These are phyloP conservation scores for Tachystola acroxantha DNA, from an alignment of 2,888 invertebrate genomes.

Conservation along the genomic window DNA sequence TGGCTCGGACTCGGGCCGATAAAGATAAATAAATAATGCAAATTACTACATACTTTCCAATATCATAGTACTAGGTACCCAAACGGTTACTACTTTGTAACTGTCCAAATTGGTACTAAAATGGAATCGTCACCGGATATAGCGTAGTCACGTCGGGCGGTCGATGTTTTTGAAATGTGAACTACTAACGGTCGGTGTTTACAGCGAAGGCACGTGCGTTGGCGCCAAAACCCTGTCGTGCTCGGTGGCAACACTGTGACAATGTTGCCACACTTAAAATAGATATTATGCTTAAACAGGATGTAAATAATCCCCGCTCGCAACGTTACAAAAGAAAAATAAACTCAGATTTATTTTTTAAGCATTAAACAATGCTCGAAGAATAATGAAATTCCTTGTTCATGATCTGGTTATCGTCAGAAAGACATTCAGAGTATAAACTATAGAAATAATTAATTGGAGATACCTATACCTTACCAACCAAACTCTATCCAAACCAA, in stretches of 20 bases:
- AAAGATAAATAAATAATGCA: too few species aligned
- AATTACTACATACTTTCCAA: too few species aligned
- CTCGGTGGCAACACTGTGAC: slow-evolving; percentile 44
- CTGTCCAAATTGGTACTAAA: slow-evolving; percentile 26
- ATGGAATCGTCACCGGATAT: slow-evolving; percentile 68
- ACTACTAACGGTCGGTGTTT: slow-evolving; percentile 64
- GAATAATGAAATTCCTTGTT: too few species aligned
- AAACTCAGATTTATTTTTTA: too few species aligned
- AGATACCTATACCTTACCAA: too few species aligned
- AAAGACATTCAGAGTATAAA: too few species aligned
- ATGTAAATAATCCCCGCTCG: neutral
- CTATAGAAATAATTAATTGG: too few species aligned
- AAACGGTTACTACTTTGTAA: slow-evolving; percentile 3
- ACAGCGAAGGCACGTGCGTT: slow-evolving; percentile 65
- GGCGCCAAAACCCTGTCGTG: slow-evolving; percentile 64
- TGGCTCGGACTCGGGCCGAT: too few species aligned
- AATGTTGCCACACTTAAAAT: slow-evolving; percentile 70
- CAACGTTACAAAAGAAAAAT: too few species aligned
- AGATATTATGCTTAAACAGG: slow-evolving; percentile 20
- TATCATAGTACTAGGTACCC: neutral
- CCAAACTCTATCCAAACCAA: too few species aligned
- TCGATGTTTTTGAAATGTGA: slow-evolving; percentile 71
- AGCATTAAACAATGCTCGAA: too few species aligned
- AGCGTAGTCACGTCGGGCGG: slow-evolving; percentile 65
- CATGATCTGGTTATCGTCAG: too few species aligned